Evolutionary conservation across 2,113 vertebrate genomes (phyloP), one percentile per base, ranked within the genome.

Genomic region (Oreochromis tanganicae): DNA sequence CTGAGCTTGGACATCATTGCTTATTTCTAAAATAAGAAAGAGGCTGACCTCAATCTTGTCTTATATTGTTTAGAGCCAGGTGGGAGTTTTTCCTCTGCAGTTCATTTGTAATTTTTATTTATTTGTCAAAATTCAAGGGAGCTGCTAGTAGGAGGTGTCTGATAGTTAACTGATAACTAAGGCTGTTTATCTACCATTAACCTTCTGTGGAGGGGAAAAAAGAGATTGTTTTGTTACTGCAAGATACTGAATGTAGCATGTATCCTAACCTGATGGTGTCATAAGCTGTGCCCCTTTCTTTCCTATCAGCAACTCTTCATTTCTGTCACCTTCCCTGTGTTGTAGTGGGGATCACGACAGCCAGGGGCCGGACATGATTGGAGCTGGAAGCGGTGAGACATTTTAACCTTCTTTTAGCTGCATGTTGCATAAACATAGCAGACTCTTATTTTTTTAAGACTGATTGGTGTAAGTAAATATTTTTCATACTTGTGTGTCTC

Each of bases 361-460:
- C 71, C 80, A 43, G 19, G 88, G 88, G 82, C 57, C 80, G 4
- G 86, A 94, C 83, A 96, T 96, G 95, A 94, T 94, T 52, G 95
- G 95, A 94, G 86, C 92, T 84, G 94, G 91, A 92, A 94, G 91
- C 46, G 93, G 95, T 96, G 80, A 85, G 83, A 27, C n/a, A 75
- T 24, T 21, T 3, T 3, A 85, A 57, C 19, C 82, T 55, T 55
- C 0, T 10, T 52, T 78, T 50, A 52, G 50, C 50, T 80, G 34
- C 32, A 55, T 21, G 27, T 55, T 21, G 19, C 12, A 38, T 55
- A 50, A 43, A 14, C 43, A 52, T 32, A 24, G 3, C 10, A 43
- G 1, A 16, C 7, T 56, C 13, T 5, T 5, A 4, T 24, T 54
- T 32, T 14, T 27, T 52, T 4, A 19, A 73, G 27, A 34, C 29